phyloP scores from a whole-genome alignment of 37 sponge, comb jelly and placozoan species.

The Geodia barretti region DNA sequence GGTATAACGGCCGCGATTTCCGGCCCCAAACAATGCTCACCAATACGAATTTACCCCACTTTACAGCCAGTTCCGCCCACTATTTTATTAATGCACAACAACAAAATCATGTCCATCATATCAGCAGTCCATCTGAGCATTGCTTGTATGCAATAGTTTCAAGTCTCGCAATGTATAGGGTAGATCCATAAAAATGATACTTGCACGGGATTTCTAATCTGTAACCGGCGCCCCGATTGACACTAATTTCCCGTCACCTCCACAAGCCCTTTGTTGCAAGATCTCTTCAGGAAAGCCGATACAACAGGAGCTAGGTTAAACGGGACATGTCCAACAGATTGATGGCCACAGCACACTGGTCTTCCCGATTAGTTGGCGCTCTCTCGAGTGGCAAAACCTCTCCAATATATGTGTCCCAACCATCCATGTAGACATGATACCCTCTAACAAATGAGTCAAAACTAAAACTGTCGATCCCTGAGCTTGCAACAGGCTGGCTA shows the following conservation, averaged over 20 bases:
- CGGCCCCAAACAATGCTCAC: constrained; percentile 10
- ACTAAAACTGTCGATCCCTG: neutral
- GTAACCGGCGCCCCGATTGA: constrained; percentile 59
- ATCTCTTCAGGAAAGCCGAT: constrained; percentile 34
- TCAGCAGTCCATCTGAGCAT: too few species aligned
- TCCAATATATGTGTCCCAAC: constrained; percentile 16
- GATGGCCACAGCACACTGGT: constrained; percentile 41
- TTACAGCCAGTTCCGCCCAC: too few species aligned
- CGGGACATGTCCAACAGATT: constrained; percentile 13
- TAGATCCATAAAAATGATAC: constrained; percentile 15
- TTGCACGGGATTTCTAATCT: constrained; percentile 53
- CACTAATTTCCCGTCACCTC: constrained; percentile 39
- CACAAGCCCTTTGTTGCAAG: constrained; percentile 24
- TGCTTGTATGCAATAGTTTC: too few species aligned
- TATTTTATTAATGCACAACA: too few species aligned
- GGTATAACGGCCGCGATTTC: too few species aligned
- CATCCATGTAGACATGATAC: constrained; percentile 24
- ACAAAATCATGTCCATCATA: too few species aligned
- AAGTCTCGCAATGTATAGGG: constrained; percentile 13
- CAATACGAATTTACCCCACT: too few species aligned
- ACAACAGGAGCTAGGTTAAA: constrained; percentile 50
- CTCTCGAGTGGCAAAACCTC: constrained; percentile 26
- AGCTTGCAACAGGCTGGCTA: neutral
- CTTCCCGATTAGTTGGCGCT: constrained; percentile 53
- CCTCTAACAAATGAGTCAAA: constrained; percentile 11